Evolutionary conservation across 2,888 invertebrate species (phyloP), one percentile per base, ranked within the genome.

Genomic region (Macaria liturata): DNA sequence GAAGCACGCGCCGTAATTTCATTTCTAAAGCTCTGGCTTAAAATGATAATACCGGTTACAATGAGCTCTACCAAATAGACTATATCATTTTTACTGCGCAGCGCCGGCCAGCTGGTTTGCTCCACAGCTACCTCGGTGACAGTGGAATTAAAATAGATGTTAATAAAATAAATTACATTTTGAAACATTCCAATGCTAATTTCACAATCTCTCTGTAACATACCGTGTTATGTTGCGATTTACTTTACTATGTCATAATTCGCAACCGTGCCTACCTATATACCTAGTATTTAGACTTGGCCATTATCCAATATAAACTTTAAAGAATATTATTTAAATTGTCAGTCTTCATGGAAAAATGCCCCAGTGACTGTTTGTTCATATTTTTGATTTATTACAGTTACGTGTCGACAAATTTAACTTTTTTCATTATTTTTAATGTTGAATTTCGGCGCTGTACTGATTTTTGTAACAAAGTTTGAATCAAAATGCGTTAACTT

Each of bases 201-300:
- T 50, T 9, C 40, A 46, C 9, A 40, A 48, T 53, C 44, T 46
- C 37, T 40, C 46, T n/a, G 3, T 46, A 45, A 59, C 47, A 43
- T 46, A 32, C 39, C 31, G 20, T 49, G 30, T 32, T 39, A 40
- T 57, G 51, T 51, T 47, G 34, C 34, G 61, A 52, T 49, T 54
- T 61, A 59, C 64, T 66, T 64, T 56, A 62, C 54, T 57, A 49
- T 66, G 64, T 66, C 58, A 68, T 70, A 65, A 66, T 68, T 67
- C 60, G 57, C 60, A 55, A 62, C 62, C 62, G 61, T 65, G 65
- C 62, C 57, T 65, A 65, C 61, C 65, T 58, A 59, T 58, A 66
- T 57, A 68, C 66, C 61, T 66, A 63, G 65, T 66, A 69, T 74
- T 70, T 60, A 64, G 54, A 65, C 69, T 78, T 82, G 80, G 80